A percentile compares a stretch with the other conserved stretches of the same genome.
phyloP scores from a whole-genome alignment of 2,888 invertebrate species.

The Microchrysa polita region DNA sequence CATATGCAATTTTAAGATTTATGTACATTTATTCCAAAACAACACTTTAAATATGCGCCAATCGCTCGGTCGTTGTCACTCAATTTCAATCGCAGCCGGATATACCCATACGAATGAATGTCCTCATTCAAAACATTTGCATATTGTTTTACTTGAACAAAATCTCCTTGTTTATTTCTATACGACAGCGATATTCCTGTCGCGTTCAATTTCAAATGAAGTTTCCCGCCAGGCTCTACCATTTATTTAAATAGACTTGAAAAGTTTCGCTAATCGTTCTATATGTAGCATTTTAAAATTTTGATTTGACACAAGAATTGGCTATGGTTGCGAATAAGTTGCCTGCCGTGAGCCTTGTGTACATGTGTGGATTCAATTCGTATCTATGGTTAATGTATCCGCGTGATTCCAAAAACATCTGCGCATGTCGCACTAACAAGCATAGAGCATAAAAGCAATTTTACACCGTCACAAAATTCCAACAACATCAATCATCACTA shows the following conservation, averaged over 20 bases:
- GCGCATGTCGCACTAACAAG: conserved; percentile 43
- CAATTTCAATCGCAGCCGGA: conserved; percentile 22
- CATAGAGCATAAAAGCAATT: conserved; percentile 43
- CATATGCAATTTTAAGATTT: too few species aligned
- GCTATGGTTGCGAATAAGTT: too few species aligned
- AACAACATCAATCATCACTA: conserved; percentile 44
- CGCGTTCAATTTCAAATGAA: background rate
- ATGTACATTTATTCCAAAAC: conserved; percentile 20
- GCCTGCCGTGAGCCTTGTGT: too few species aligned
- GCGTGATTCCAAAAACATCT: conserved; percentile 40
- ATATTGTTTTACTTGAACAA: conserved; percentile 16
- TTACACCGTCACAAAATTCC: conserved; percentile 43
- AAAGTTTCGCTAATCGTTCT: conserved; percentile 37
- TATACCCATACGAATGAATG: conserved; percentile 20
- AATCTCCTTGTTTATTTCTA: background rate
- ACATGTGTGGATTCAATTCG: background rate
- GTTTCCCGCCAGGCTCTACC: background rate
- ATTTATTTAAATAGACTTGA: conserved; percentile 28
- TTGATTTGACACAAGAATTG: conserved; percentile 35
- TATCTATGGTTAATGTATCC: conserved; percentile 8
- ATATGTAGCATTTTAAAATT: too few species aligned
- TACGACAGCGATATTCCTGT: too few species aligned
- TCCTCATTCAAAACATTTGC: conserved; percentile 15
- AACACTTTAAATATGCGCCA: conserved; percentile 19
- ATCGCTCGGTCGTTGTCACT: background rate